Evolutionary conservation across 2,113 vertebrate species (phyloP), one percentile per base, ranked within the genome.

Genomic region (Dicrurus megarhynchus): DNA sequence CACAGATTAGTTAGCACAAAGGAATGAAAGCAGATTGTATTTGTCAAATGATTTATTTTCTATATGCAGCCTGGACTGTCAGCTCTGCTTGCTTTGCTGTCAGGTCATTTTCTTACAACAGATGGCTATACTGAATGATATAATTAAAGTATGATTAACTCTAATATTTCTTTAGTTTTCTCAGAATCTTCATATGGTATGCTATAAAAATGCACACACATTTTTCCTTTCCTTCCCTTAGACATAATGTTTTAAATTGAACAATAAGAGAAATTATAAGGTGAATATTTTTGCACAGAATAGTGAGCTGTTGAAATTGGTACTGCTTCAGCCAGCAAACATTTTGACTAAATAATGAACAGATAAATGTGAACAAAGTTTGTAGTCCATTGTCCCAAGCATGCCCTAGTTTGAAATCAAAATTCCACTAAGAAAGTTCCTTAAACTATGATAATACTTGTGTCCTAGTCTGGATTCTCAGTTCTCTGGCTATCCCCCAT

Each of bases 21-120:
- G 21, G 44, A 91, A 87, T 55, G 70, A 93, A 93, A 88, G 60
- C 83, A 90, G 69, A 91, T 89, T 96, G 85, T 77, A 80, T 95
- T 96, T 94, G 60, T 93, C 91, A 94, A 95, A 89, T 77, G 77
- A 93, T 89, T 92, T 85, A 92, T 93, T 94, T 79, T 84, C 91
- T 94, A 39, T 61, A 59, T 55, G 71, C 8, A 89, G 61, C 50
- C 57, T 79, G 37, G 73, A 17, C 67, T 89, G 53, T 86, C 60
- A 94, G 52, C 49, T 90, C 21, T 75, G 50, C 37, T 91, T 91
- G 7, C 15, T 93, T 89, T 83, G 46, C 56, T 90, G 60, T 91
- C 63, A 35, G 73, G 68, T 83, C 57, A 75, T 92, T 96, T 96
- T 93, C 57, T 94, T 95, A 65, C 59, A 95, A 81, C 89, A 89